A percentile compares a stretch with the other conserved stretches of the same genome.
phyloP scores from a whole-genome alignment of 2,888 invertebrate genomes.

The Sipha maydis region DNA sequence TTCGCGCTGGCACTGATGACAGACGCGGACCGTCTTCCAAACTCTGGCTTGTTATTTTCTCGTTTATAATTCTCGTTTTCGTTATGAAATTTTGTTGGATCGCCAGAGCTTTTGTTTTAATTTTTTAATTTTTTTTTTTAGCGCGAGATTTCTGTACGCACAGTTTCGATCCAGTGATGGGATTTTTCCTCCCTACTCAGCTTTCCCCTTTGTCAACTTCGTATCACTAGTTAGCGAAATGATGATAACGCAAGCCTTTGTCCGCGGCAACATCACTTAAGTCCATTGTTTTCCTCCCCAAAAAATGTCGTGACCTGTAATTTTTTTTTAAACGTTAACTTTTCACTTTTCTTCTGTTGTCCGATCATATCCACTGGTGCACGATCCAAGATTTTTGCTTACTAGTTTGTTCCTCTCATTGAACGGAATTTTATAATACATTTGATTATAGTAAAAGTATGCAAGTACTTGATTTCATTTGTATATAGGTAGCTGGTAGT shows the following conservation, averaged over 20 bases:
- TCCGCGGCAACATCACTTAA: neutral
- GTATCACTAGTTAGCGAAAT: neutral
- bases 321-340: neutral
- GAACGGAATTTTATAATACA: no score
- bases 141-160: slow-evolving; percentile 21
- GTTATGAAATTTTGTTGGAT: no score
- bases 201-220: neutral
- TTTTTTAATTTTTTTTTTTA: neutral
- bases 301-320: neutral
- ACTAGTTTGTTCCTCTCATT: neutral
- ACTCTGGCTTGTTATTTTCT: no score
- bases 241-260: slow-evolving; percentile 52
- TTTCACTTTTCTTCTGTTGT: neutral
- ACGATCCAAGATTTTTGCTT: neutral
- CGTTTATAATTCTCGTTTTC: no score
- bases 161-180: neutral
- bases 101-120: neutral
- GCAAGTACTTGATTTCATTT: no score
- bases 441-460: no score
- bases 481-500: no score
- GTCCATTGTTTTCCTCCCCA: neutral
- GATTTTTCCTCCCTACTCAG: neutral
- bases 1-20: neutral
- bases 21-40: neutral
- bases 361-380: neutral